Conservation (phyloP, 1,140 invertebrate genomes). For the Drosophila tsacasi region DNA sequence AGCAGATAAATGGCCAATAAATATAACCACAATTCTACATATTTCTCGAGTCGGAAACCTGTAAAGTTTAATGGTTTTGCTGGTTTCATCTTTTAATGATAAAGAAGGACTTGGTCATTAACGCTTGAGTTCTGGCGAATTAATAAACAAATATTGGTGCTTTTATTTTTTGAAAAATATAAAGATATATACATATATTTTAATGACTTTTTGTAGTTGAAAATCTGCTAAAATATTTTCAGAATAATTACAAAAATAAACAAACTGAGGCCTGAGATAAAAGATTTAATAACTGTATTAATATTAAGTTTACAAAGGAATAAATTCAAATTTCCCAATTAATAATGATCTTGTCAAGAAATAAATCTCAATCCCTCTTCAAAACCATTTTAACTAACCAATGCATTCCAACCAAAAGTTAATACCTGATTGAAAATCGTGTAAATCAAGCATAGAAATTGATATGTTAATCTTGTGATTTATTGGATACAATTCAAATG, state of each 20-base stretch:
- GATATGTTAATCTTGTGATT: conserved; percentile 37
- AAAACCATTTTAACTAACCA: background rate
- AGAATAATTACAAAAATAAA: background rate
- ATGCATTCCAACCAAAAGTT: background rate
- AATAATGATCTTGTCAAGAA: background rate
- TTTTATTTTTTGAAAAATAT: background rate
- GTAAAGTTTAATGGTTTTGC: background rate
- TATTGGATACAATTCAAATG: conserved; percentile 39
- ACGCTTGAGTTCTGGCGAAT: background rate
- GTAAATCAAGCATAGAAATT: conserved; percentile 26
- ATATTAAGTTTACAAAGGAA: background rate
- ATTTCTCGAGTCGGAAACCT: background rate
- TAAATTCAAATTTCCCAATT: background rate
- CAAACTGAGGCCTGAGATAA: background rate
- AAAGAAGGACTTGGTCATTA: background rate
- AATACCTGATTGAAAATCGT: conserved; percentile 16
- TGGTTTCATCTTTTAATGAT: background rate
- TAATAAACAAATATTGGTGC: background rate
- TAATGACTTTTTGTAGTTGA: background rate
- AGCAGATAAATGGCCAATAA: conserved; percentile 7
- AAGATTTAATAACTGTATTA: background rate
- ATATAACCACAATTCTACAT: background rate
- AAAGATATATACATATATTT: background rate
- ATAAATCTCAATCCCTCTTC: background rate
- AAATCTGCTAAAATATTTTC: too few relatives aligned